Evolutionary conservation across 2,113 vertebrate genomes (phyloP).

Genomic region (Theristicus caerulescens): DNA sequence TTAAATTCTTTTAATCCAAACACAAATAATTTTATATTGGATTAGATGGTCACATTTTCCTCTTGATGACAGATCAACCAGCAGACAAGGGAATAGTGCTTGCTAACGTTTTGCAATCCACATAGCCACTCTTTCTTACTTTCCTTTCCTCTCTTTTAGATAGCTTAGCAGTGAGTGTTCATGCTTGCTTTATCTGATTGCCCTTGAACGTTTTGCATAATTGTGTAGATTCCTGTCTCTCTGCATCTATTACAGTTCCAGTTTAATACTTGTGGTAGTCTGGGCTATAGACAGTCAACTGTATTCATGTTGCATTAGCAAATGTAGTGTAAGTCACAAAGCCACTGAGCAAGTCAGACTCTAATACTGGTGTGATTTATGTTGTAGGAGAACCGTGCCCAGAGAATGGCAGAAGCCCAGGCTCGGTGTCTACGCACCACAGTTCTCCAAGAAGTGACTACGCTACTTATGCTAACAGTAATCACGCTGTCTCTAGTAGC

Average conservation of each 20-base stretch:
- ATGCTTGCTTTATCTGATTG: slow-evolving; percentile 38
- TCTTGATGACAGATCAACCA: slow-evolving; percentile 21
- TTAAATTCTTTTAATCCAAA: slow-evolving; percentile 50
- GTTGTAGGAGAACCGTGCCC: slow-evolving; percentile 87
- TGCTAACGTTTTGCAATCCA: not conserved
- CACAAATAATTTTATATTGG: slow-evolving; percentile 51
- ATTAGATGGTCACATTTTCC: slow-evolving; percentile 30
- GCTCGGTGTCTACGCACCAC: slow-evolving; percentile 93
- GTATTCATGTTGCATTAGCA: not conserved
- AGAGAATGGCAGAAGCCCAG: slow-evolving; percentile 94
- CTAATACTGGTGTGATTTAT: slow-evolving; percentile 23
- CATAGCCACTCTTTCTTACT: not conserved
- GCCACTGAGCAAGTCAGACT: not conserved
- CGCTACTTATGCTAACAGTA: slow-evolving; percentile 83
- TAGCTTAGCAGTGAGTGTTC: not conserved
- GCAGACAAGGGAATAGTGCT: not conserved
- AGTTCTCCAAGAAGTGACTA: slow-evolving; percentile 95
- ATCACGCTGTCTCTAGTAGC: slow-evolving; percentile 74
- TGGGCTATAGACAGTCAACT: not conserved
- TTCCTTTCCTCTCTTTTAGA: not conserved
- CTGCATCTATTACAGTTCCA: slow-evolving; percentile 13
- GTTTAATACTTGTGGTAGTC: not conserved
- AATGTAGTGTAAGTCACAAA: not conserved
- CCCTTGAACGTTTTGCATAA: slow-evolving; percentile 24
- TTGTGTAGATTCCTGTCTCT: slow-evolving; percentile 43